Evolutionary conservation across 2,888 invertebrate genomes (phyloP), one percentile per base, ranked within the genome.

Genomic region (Perizoma flavofasciatum): DNA sequence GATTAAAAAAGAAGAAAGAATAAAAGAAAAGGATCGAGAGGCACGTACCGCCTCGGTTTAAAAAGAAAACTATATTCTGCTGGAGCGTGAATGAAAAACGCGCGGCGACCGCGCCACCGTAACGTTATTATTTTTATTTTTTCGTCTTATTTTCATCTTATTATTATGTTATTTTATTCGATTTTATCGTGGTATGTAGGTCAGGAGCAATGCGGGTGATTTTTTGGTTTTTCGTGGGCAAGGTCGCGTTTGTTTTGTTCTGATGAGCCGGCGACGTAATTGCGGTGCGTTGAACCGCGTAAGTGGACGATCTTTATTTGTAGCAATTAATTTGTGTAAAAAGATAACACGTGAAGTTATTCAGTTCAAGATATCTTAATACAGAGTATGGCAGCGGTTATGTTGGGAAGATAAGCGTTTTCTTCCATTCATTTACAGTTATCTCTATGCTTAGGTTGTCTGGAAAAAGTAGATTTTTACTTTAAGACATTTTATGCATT

Each of bases 111-210:
- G 75, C 73, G 53, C 85, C 83, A 90, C 91, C 85, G 91, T 91
- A 90, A 89, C 89, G 77, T 89, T 89, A 89, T 90, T 89, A 89
- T 88, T 91, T 88, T 89, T 90, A 86, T 90, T 90, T 88, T 86
- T 41, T n/a, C 86, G 84, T 86, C 79, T 86, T 86, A 84, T 88
- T 86, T 86, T 88, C 86, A 83, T 75, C 80, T 86, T 87, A 83
- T 88, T 88, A 85, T 84, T 82, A 75, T 78, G 78, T 84, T 84
- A 82, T 85, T 87, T 87, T 83, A 81, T 84, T 83, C 79, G 78
- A 86, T 88, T 83, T 86, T 83, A 85, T 79, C 79, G 81, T 79
- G 77, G 86, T 89, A 92, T 91, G 90, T 92, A 88, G 92, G 92
- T 92, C 91, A 89, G 90, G 87, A 84, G 79, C 77, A 50, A 37